Percentiles rank a stretch among this genome's conserved stretches.
phyloP scores from a whole-genome alignment of 1,140 invertebrate genomes.

The Drosophila orosa region DNA sequence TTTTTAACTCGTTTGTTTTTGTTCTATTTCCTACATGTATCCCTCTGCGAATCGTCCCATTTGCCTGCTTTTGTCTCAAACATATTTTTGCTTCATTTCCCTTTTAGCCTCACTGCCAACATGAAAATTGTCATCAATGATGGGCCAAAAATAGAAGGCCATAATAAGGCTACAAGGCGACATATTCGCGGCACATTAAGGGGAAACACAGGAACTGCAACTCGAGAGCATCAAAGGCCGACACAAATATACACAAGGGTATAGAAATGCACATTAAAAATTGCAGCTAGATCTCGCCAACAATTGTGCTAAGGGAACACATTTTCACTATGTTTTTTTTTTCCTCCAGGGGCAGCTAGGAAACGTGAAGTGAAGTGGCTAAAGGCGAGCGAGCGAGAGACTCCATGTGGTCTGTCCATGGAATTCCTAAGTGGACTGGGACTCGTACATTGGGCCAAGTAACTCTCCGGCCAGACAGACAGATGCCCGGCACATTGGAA shows the following conservation, averaged over 20 bases:
- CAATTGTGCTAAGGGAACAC: slow-evolving; percentile 56
- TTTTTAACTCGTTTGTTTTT: neutral
- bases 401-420: slow-evolving; percentile 69
- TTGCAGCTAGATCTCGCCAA: slow-evolving; percentile 30
- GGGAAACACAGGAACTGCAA: slow-evolving; percentile 29
- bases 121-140: slow-evolving; percentile 49
- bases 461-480: slow-evolving; percentile 33
- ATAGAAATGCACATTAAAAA: slow-evolving; percentile 62
- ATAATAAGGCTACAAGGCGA: slow-evolving; percentile 52
- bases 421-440: slow-evolving; percentile 73
- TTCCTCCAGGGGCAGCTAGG: slow-evolving; percentile 20
- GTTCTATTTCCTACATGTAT: neutral
- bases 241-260: slow-evolving; percentile 19
- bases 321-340: slow-evolving; percentile 46
- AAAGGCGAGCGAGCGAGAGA: slow-evolving; percentile 41
- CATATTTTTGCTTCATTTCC: slow-evolving; percentile 25
- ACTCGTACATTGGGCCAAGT: slow-evolving; percentile 56
- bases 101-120: slow-evolving; percentile 5
- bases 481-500: slow-evolving; percentile 75
- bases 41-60: neutral
- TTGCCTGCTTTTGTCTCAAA: slow-evolving; percentile 4
- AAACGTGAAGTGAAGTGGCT: slow-evolving; percentile 46
- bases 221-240: slow-evolving; percentile 64
- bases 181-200: slow-evolving; percentile 51
- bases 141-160: slow-evolving; percentile 54